Evolutionary conservation across 2,888 invertebrate genomes (phyloP).

Genomic region (Atrina japonica): DNA sequence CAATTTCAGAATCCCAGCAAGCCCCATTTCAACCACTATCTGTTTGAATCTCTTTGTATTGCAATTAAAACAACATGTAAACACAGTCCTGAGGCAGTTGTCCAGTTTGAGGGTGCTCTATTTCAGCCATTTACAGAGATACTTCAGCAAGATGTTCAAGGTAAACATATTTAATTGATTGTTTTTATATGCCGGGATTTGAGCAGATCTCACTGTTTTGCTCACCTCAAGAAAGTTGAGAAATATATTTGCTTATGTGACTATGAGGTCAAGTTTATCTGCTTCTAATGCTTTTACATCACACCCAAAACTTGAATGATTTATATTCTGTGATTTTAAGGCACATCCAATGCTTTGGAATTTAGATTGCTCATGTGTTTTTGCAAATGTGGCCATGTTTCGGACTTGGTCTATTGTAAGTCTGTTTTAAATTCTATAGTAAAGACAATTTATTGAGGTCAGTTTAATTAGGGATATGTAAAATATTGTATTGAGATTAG

Average conservation of each 20-base stretch:
- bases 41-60: slow-evolving; percentile 96
- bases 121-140: slow-evolving; percentile 98
- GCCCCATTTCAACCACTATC: slow-evolving; percentile 98
- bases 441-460: too few species aligned
- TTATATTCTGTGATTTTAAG: not conserved
- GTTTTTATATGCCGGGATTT: not conserved
- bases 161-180: slow-evolving; percentile 80
- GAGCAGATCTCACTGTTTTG: too few species aligned
- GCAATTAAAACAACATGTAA: slow-evolving; percentile 87
- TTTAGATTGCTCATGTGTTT: too few species aligned
- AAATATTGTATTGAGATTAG: too few species aligned
- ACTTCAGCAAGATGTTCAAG: slow-evolving; percentile 95
- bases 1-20: slow-evolving; percentile 90
- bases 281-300: not conserved
- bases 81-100: slow-evolving; percentile 89
- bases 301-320: not conserved
- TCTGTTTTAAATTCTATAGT: too few species aligned
- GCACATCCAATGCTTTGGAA: not conserved
- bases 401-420: too few species aligned
- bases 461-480: too few species aligned
- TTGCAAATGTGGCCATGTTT: too few species aligned
- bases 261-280: not conserved
- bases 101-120: slow-evolving; percentile 93
- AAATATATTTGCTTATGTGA: not conserved
- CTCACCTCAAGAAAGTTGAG: too few species aligned